Percentiles rank a stretch among this genome's conserved stretches.
phyloP scores from a whole-genome alignment of 2,797 vertebrate genomes.

The Vultur gryphus region DNA sequence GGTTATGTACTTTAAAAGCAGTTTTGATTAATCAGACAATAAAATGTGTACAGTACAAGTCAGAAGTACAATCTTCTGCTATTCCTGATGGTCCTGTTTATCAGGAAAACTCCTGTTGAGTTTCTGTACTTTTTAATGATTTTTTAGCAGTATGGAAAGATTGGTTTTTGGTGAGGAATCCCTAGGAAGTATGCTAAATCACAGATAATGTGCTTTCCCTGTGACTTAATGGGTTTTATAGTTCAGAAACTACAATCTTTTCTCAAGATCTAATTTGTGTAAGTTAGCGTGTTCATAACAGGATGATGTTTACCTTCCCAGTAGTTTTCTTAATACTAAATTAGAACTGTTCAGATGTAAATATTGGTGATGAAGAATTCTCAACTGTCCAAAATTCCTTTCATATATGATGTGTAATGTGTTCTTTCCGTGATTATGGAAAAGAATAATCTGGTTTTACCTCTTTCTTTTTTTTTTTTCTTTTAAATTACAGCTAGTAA shows the following conservation, averaged over 20 bases:
- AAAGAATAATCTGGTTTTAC: background rate
- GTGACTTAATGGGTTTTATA: background rate
- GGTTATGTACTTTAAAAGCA: background rate
- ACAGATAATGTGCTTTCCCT: background rate
- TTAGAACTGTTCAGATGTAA: background rate
- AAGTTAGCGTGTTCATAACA: background rate
- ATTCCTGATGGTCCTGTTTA: background rate
- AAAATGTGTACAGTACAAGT: background rate
- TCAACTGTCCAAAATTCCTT: background rate
- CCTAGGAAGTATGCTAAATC: slow-evolving; percentile 10
- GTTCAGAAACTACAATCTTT: background rate
- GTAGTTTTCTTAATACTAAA: background rate
- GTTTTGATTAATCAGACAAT: background rate
- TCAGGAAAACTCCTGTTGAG: background rate
- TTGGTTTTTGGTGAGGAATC: background rate
- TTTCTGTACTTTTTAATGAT: background rate
- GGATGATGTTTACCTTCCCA: background rate
- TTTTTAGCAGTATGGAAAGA: background rate
- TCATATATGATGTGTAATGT: background rate
- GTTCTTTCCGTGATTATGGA: background rate
- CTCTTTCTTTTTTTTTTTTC: background rate
- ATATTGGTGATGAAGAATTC: background rate
- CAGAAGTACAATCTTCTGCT: background rate
- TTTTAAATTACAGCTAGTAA: background rate
- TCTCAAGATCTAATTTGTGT: background rate